These are phyloP conservation scores for Melanotaenia trifasciata DNA, from an alignment of 2,797 vertebrate species.

Conservation along the genomic window DNA sequence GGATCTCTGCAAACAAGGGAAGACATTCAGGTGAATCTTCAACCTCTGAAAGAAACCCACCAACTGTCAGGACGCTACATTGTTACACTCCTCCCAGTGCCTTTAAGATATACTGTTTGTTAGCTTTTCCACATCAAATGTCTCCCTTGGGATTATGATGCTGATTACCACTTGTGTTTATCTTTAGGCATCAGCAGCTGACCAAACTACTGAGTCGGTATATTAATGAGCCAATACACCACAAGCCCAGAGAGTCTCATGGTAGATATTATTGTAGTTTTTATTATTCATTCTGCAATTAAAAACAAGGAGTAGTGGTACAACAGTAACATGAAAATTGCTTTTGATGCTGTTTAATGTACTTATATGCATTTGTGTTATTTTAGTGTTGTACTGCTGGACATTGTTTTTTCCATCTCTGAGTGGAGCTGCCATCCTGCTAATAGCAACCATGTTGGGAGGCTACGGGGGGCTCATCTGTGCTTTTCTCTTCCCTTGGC, in stretches of 20 bases:
- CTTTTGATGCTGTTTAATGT: neutral
- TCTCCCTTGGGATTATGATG: constrained; percentile 43
- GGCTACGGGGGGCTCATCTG: constrained; percentile 81
- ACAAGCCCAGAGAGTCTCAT: constrained; percentile 80
- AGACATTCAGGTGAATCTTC: constrained; percentile 81
- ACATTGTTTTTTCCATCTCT: constrained; percentile 81
- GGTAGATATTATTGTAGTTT: constrained; percentile 65
- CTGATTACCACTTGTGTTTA: constrained; percentile 56
- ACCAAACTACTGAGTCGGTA: constrained; percentile 80
- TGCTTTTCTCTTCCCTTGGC: constrained; percentile 80
- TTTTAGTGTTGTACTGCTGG: constrained; percentile 84
- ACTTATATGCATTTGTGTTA: constrained; percentile 1
- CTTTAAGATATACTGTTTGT: constrained; percentile 22
- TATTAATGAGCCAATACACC: constrained; percentile 74
- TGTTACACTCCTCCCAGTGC: constrained; percentile 4
- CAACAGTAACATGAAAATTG: neutral
- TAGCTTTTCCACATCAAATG: constrained; percentile 24
- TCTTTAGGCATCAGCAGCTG: constrained; percentile 84
- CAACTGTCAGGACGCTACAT: neutral
- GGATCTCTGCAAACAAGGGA: constrained; percentile 83
- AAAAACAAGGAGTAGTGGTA: constrained; percentile 5
- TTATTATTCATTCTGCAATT: neutral
- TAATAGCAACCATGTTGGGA: constrained; percentile 79
- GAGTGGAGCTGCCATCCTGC: constrained; percentile 78
- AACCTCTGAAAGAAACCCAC: constrained; percentile 18